Evolutionary conservation across 2,797 vertebrate species (phyloP).

Genomic region (Lophius americanus): DNA sequence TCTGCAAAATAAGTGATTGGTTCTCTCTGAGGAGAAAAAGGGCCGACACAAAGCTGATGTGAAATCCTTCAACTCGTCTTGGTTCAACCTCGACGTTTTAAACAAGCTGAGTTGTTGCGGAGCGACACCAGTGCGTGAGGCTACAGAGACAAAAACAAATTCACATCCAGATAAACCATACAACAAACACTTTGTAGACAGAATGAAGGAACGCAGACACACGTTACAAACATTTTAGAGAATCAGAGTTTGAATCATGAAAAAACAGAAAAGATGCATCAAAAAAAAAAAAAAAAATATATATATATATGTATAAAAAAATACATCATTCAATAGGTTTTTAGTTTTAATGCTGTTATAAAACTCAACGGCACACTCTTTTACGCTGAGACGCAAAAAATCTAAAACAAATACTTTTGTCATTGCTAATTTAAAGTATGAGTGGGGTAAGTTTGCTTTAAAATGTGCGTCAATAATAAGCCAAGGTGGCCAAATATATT

Average conservation of each 20-base stretch:
- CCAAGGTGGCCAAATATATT: conserved; percentile 48
- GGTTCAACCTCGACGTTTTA: conserved; percentile 35
- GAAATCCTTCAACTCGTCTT: conserved; percentile 42
- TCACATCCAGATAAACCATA: conserved; percentile 62
- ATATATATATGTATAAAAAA: conserved; percentile 16
- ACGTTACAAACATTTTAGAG: conserved; percentile 55
- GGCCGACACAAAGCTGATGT: conserved; percentile 33
- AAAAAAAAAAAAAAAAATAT: too few species aligned
- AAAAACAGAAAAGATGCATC: conserved; percentile 28
- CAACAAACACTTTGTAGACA: conserved; percentile 67
- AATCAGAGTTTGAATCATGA: conserved; percentile 54
- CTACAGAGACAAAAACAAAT: conserved; percentile 56
- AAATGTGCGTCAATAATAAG: conserved; percentile 39
- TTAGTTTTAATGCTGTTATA: conserved; percentile 7
- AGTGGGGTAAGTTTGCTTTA: conserved; percentile 22
- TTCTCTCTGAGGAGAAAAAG: conserved; percentile 40
- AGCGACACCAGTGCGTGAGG: conserved; percentile 58
- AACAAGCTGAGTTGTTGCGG: conserved; percentile 59
- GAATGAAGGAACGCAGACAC: conserved; percentile 62
- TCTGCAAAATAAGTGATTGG: conserved; percentile 27
- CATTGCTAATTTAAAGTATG: conserved; percentile 1
- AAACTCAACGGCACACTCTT: conserved; percentile 6
- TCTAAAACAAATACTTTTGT: neutral
- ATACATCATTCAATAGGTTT: conserved; percentile 5
- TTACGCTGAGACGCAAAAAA: conserved; percentile 12